A percentile compares a stretch with the other conserved stretches of the same genome.
Evolutionary conservation across 2,113 vertebrate species (phyloP).

Genomic region (Anhinga anhinga): DNA sequence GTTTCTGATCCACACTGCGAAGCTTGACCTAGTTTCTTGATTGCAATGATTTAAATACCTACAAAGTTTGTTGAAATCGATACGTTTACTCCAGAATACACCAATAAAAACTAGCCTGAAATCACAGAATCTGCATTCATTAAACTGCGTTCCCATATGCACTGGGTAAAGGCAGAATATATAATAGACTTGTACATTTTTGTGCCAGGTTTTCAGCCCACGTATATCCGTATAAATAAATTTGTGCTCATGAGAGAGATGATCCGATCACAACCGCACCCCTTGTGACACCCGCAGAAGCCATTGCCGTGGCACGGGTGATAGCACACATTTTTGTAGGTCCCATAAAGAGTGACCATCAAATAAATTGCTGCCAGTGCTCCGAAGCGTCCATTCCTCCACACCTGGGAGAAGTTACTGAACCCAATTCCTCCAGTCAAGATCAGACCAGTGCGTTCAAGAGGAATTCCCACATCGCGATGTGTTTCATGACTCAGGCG

Average conservation of each 20-base stretch:
- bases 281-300: background rate
- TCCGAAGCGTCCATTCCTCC: background rate
- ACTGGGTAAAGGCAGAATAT: background rate
- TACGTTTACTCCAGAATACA: background rate
- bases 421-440: background rate
- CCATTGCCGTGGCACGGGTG: accelerated
- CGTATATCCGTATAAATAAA: background rate
- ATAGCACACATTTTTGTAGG: too few relatives aligned
- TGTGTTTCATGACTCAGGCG: background rate
- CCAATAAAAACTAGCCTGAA: too few relatives aligned
- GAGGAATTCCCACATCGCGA: background rate
- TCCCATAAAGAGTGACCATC: background rate
- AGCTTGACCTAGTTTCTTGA: background rate
- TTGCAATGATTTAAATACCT: background rate
- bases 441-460: background rate
- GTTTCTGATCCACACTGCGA: background rate
- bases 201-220: background rate
- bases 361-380: background rate
- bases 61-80: background rate
- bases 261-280: accelerated
- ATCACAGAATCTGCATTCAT: accelerated
- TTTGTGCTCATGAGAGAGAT: accelerated
- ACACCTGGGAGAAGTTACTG: background rate
- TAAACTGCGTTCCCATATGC: background rate
- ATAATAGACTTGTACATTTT: accelerated